Evolutionary conservation across 2,113 vertebrate genomes (phyloP).

Genomic region (Taxidea taxus): DNA sequence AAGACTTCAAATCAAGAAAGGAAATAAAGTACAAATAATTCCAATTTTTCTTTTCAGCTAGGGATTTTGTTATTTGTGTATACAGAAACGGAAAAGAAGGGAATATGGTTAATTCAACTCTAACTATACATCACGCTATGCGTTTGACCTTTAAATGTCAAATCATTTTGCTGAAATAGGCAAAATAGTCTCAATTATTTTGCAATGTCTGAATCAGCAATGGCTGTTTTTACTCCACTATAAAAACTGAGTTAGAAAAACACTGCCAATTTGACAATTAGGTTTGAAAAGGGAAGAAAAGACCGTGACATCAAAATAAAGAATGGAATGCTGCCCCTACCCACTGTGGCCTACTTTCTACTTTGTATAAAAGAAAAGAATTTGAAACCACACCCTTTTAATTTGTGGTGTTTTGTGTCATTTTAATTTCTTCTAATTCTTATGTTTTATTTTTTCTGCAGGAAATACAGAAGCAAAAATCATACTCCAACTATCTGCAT

Average conservation of each 20-base stretch:
- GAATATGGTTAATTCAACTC: background rate
- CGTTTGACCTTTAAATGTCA: constrained; percentile 57
- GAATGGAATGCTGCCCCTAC: constrained; percentile 31
- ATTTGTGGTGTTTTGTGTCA: constrained; percentile 54
- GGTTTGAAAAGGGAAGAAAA: constrained; percentile 54
- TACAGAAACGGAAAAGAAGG: background rate
- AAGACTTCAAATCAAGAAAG: background rate
- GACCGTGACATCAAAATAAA: constrained; percentile 15
- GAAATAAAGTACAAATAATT: constrained; percentile 12
- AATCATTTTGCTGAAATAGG: constrained; percentile 45
- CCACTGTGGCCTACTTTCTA: constrained; percentile 56
- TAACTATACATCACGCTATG: constrained; percentile 41
- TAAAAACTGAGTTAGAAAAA: constrained; percentile 56
- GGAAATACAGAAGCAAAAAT: constrained; percentile 33
- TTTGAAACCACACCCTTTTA: constrained; percentile 59
- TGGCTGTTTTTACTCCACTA: constrained; percentile 28
- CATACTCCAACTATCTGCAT: background rate
- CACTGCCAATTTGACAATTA: constrained; percentile 56
- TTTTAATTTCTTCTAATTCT: constrained; percentile 52
- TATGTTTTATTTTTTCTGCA: constrained; percentile 22
- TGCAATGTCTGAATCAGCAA: constrained; percentile 59
- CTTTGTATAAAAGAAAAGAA: constrained; percentile 53
- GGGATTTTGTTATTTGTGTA: background rate
- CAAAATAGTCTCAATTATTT: constrained; percentile 55
- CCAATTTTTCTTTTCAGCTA: background rate